Evolutionary conservation across 2,113 vertebrate species (phyloP).

Genomic region (Ceyx melanurus): DNA sequence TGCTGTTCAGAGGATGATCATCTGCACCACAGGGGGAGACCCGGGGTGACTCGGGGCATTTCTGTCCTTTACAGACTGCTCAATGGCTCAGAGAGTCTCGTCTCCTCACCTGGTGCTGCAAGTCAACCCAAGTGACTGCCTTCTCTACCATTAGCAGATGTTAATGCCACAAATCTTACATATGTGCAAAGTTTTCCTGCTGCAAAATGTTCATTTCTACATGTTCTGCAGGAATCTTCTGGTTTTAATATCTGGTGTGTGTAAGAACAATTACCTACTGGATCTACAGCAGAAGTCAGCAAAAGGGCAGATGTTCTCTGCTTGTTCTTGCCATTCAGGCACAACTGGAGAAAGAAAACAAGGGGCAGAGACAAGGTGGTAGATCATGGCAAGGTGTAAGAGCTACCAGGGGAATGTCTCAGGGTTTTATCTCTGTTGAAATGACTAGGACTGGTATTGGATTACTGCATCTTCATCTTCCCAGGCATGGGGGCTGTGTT

Average conservation of each 20-base stretch:
- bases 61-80: not conserved
- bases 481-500: not conserved
- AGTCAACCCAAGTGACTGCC: not conserved
- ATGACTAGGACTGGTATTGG: not conserved
- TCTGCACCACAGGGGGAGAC: not conserved
- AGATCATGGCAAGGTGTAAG: not conserved
- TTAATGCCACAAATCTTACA: not conserved
- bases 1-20: not conserved
- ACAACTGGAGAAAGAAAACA: not conserved
- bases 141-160: not conserved
- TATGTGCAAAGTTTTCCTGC: fast-evolving
- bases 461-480: not conserved
- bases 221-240: not conserved
- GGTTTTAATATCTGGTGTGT: not conserved
- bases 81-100: not conserved
- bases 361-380: not conserved
- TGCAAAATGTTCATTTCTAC: not conserved
- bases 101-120: not conserved
- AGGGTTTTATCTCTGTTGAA: not conserved
- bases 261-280: not conserved
- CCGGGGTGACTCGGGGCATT: fast-evolving
- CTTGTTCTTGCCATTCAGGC: not conserved
- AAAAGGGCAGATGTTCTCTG: not conserved
- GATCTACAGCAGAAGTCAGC: not conserved
- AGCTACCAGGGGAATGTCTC: not conserved